Percentiles rank a stretch among this genome's conserved stretches.
Evolutionary conservation across 1,140 invertebrate species (phyloP).

Genomic region (Pseudomyrmex concolor): DNA sequence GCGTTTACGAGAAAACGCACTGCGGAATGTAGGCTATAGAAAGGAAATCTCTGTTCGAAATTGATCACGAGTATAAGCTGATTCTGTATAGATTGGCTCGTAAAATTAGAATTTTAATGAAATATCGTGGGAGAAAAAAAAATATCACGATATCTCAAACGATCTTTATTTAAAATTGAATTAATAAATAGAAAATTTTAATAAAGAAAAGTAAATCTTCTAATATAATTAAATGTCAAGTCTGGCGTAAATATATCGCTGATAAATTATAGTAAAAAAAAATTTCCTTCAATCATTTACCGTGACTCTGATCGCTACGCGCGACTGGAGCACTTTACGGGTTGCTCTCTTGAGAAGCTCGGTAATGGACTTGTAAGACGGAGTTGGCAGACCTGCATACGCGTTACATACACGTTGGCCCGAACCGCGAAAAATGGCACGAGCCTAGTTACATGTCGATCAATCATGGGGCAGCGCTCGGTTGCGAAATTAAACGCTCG

Average conservation of each 20-base stretch:
- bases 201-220: not conserved
- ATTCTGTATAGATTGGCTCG: conserved; percentile 29
- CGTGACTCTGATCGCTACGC: conserved; percentile 11
- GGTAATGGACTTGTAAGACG: conserved; percentile 57
- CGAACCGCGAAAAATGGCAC: conserved; percentile 46
- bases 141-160: conserved; percentile 8
- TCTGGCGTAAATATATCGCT: not conserved
- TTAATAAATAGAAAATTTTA: not conserved
- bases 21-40: conserved; percentile 28
- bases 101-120: conserved; percentile 45
- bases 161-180: not conserved
- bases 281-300: conserved; percentile 4
- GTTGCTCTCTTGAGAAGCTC: conserved; percentile 28
- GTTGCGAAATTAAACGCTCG: conserved; percentile 46
- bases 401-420: not conserved
- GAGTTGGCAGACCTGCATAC: conserved; percentile 18
- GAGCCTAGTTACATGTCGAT: conserved; percentile 62
- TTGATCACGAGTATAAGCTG: conserved; percentile 35
- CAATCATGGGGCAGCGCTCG: conserved; percentile 53
- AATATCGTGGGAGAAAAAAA: conserved; percentile 40
- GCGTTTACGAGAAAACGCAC: conserved; percentile 32
- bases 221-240: not conserved
- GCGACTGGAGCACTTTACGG: not conserved
- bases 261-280: conserved; percentile 11
- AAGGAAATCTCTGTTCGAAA: conserved; percentile 48